Percentiles rank a stretch among this genome's conserved stretches.
phyloP scores from a whole-genome alignment of 2,113 vertebrate species.

The Anguilla japonica region DNA sequence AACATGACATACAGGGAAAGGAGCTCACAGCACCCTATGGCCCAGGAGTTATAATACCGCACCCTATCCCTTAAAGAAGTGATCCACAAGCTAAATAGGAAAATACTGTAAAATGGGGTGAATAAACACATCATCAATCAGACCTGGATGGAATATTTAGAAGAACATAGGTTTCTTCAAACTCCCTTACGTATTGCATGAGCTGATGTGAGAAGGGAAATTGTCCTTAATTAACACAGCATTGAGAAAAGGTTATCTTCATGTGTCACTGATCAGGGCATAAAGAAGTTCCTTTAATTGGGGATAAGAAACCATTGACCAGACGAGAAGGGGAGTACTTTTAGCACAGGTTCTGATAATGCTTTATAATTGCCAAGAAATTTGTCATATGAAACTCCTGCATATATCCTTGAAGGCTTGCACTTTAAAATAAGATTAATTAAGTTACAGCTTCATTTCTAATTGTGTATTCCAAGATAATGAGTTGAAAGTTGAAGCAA shows the following conservation, averaged over 20 bases:
- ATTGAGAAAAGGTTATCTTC: constrained; percentile 46
- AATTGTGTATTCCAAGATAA: constrained; percentile 64
- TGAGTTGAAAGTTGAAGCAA: constrained; percentile 60
- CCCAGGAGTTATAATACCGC: constrained; percentile 22
- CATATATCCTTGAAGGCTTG: constrained; percentile 48
- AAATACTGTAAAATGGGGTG: constrained; percentile 9
- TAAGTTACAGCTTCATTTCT: constrained; percentile 58
- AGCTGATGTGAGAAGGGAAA: constrained; percentile 37
- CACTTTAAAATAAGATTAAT: constrained; percentile 62
- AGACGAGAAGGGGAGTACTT: constrained; percentile 34
- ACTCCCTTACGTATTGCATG: constrained; percentile 30
- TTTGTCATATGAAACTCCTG: constrained; percentile 51
- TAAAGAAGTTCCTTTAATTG: constrained; percentile 46
- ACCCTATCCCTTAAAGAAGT: constrained; percentile 20
- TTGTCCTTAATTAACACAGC: constrained; percentile 51
- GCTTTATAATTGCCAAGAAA: constrained; percentile 61
- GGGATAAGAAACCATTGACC: constrained; percentile 45
- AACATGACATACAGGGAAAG: constrained; percentile 32
- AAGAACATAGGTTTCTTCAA: constrained; percentile 17
- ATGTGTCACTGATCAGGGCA: constrained; percentile 50
- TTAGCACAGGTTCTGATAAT: constrained; percentile 50
- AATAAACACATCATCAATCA: constrained; percentile 22
- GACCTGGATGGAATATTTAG: constrained; percentile 12
- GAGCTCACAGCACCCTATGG: constrained; percentile 24
- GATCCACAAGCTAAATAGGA: constrained; percentile 20